phyloP scores from a whole-genome alignment of 2,113 vertebrate species.

The Drymodes brunneopygia region DNA sequence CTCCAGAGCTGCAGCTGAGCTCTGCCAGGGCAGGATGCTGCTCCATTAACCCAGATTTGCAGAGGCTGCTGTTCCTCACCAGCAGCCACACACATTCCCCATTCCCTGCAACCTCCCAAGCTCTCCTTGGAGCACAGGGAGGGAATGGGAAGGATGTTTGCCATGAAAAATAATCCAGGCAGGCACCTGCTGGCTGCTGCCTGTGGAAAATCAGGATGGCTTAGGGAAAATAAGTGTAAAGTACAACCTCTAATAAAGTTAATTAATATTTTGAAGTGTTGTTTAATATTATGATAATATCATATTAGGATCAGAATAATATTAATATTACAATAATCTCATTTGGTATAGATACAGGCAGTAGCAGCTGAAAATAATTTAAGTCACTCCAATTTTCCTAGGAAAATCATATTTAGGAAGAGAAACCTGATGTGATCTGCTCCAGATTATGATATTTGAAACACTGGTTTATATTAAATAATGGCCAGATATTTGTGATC shows the following conservation, averaged over 20 bases:
- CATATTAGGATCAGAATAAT: neutral
- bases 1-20: neutral
- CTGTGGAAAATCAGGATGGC: neutral
- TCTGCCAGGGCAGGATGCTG: neutral
- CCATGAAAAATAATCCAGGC: neutral
- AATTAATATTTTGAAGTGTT: neutral
- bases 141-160: neutral
- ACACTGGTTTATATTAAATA: neutral
- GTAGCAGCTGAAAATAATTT: neutral
- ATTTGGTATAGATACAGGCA: neutral
- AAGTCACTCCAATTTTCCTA: neutral
- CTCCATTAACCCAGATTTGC: conserved; percentile 53
- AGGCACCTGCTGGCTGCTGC: neutral
- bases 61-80: neutral
- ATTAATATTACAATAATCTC: neutral
- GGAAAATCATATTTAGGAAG: neutral
- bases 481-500: neutral
- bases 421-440: neutral
- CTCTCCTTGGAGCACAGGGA: neutral
- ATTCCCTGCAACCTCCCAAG: neutral
- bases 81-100: neutral
- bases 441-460: neutral
- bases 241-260: neutral
- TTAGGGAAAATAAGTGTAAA: neutral
- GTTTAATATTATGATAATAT: neutral